Base-by-base conservation (phyloP, 64 coral and sea anemone species). In the Dendrophyllia cribrosa region DNA sequence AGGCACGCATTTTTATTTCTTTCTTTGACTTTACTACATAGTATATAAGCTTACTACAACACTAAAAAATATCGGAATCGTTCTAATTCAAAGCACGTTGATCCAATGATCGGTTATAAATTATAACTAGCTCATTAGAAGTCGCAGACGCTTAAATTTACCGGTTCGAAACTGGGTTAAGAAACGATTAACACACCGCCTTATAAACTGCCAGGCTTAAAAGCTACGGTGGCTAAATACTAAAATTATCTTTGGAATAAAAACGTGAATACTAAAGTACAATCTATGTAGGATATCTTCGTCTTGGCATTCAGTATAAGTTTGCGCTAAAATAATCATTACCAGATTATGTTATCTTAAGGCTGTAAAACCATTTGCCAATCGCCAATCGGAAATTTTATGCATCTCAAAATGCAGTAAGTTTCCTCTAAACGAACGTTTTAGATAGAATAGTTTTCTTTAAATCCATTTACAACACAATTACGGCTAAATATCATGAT, bases 1-100 rank as follows among this genome's bases (percentile, higher is more conserved):
- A 84, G 80, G 80, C 80, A 84, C 46, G 80, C 63, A 68, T n/a
- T 20, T 19, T 84, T 84, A 16, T 84, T 48, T 84, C 50, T 84
- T 13, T 84, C 13, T 84, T 20, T 66, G n/a, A 16, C 17, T 84
- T 77, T 75, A n/a, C 4, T n/a, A 21, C 22, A 22, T 21, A 19
- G 20, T 75, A 50, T 75, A 50, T 7, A 75, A 2, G 17, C 4
- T 64, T 17, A 75, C 47, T 22, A 49, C 72, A 50, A 43, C 4
- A 51, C 3, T 15, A 19, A 75, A 75, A 19, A 75, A 20, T n/a
- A 1, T 50, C 16, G 14, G 43, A 14, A 5, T 75, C 43, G 14
- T 75, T 43, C 70, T 72, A 45, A 43, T 72, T 72, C 45, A 15
- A 72, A 72, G 26, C 70, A 72, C 70, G 24, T 72, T 72, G 12